Conservation (phyloP, 2,888 invertebrate species). For the Xestoiulus laeticollis region DNA sequence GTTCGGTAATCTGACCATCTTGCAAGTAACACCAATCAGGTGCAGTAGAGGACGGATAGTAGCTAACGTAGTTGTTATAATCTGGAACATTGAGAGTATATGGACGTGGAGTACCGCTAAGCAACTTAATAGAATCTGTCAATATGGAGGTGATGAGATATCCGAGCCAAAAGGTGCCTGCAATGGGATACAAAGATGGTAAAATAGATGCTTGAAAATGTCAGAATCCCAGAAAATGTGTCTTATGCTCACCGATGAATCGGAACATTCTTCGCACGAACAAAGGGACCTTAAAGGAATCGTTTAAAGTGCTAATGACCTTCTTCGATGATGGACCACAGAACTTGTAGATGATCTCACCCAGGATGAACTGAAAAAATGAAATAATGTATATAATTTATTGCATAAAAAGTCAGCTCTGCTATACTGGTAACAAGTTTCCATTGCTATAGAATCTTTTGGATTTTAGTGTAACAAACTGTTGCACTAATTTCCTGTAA, state of each 20-base stretch:
- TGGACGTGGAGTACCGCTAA: slow-evolving; percentile 54
- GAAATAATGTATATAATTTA: neutral
- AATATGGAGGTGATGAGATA: slow-evolving; percentile 52
- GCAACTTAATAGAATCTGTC: slow-evolving; percentile 54
- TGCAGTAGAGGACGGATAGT: neutral
- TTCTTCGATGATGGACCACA: neutral
- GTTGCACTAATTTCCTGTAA: too few relatives aligned
- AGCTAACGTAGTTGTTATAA: neutral
- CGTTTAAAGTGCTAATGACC: slow-evolving; percentile 31
- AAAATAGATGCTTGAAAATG: neutral
- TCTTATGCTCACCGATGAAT: slow-evolving; percentile 22
- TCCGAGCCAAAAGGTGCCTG: slow-evolving; percentile 54
- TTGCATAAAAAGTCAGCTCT: too few relatives aligned
- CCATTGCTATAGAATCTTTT: too few relatives aligned
- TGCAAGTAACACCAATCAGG: neutral
- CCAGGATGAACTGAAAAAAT: slow-evolving; percentile 42
- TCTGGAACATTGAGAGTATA: slow-evolving; percentile 38
- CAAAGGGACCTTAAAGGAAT: slow-evolving; percentile 1
- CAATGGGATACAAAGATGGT: neutral
- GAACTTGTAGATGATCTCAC: neutral
- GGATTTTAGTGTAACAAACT: too few relatives aligned
- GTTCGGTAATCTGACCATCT: neutral
- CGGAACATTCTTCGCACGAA: slow-evolving; percentile 46
- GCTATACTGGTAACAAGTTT: too few relatives aligned
- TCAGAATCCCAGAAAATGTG: neutral